Evolutionary conservation across 37 sponge, comb jelly and placozoan genomes (phyloP).

Genomic region (Aplysina aerophoba): DNA sequence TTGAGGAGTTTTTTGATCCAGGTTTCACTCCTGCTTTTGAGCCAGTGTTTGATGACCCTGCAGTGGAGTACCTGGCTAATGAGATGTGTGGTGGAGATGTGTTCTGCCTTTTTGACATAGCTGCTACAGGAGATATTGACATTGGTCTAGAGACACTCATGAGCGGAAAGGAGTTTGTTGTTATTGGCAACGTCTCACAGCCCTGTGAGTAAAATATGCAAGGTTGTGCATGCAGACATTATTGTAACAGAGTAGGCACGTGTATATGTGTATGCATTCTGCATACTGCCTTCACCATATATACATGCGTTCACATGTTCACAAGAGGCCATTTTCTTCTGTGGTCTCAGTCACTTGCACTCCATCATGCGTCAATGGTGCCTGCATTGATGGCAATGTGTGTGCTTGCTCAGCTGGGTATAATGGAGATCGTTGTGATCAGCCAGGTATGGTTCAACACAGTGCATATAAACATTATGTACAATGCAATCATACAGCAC

Average conservation of each 20-base stretch:
- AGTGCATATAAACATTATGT: not conserved
- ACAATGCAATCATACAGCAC: too few relatives aligned
- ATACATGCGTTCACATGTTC: not conserved
- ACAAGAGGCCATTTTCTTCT: not conserved
- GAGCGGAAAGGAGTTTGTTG: not conserved
- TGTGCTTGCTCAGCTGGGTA: conserved; percentile 29
- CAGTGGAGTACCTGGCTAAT: conserved; percentile 5
- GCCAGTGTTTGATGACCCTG: conserved; percentile 1
- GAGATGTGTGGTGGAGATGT: not conserved
- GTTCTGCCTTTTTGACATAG: conserved; percentile 32
- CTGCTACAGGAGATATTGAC: conserved; percentile 22
- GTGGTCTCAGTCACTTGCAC: not conserved
- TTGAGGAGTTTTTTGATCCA: conserved; percentile 9
- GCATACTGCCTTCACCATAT: too few relatives aligned
- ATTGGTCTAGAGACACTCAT: conserved; percentile 12
- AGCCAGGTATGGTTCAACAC: conserved; percentile 8
- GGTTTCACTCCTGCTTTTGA: conserved; percentile 16
- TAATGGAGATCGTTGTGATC: conserved; percentile 5
- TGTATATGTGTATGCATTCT: too few relatives aligned
- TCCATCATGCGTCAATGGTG: conserved; percentile 23
- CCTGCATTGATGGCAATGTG: conserved; percentile 28
- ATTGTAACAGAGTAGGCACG: too few relatives aligned
- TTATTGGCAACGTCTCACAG: not conserved
- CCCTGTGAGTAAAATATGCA: not conserved
- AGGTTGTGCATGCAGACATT: too few relatives aligned